Conservation (phyloP, 2,797 vertebrate species). For the Neopelma chrysocephalum region DNA sequence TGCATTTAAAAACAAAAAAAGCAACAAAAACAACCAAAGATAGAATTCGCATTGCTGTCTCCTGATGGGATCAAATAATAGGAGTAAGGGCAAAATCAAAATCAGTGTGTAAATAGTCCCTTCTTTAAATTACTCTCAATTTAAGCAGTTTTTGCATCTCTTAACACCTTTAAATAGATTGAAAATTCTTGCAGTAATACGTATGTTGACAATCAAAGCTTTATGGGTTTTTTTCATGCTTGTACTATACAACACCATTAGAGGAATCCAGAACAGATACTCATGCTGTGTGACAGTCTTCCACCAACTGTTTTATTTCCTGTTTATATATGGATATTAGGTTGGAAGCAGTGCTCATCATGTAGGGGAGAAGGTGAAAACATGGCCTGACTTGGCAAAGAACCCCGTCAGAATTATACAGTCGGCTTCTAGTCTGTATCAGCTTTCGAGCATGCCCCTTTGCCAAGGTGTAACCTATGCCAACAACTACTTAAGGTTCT, state of each 20-base stretch:
- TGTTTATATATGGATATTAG: not conserved
- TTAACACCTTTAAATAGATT: not conserved
- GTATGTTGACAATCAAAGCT: not conserved
- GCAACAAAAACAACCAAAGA: not conserved
- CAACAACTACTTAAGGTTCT: conserved; percentile 11
- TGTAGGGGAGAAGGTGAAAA: not conserved
- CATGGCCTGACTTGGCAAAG: not conserved
- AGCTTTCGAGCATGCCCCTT: not conserved
- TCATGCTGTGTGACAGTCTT: not conserved
- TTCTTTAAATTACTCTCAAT: not conserved
- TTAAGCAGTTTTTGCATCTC: not conserved
- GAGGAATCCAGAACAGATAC: not conserved
- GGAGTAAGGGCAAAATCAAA: not conserved
- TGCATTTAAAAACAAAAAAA: not conserved
- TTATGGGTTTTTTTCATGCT: not conserved
- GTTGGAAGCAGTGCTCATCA: not conserved
- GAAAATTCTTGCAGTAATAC: not conserved
- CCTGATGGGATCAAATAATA: not conserved
- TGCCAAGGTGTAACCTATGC: not conserved
- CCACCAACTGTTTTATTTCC: not conserved
- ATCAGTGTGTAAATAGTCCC: not conserved
- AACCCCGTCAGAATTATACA: not conserved
- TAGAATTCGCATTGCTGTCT: not conserved
- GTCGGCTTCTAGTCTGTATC: not conserved
- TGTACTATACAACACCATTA: not conserved